Base-by-base conservation (phyloP, 1,140 invertebrate genomes). In the Proales similis region DNA sequence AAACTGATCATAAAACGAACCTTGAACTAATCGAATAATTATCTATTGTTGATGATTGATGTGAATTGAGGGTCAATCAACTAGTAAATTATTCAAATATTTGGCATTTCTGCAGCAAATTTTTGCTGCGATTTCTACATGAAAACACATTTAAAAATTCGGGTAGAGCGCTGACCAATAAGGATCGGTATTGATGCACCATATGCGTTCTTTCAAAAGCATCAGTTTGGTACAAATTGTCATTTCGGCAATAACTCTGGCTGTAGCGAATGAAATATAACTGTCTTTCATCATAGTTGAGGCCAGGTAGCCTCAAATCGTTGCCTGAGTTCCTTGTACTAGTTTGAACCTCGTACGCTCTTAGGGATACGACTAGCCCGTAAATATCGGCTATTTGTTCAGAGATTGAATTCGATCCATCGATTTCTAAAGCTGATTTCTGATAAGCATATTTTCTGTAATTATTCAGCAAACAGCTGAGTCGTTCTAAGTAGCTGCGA, bases 231-330 rank as follows among this genome's bases (percentile, higher is more conserved):
- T 32, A 22, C 20, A 22, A 6, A 4, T 57, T 20, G 39, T 27
- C 17, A 42, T 57, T 57, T 26, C 36, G 22, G 19, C 51, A 57
- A 57, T 57, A 57, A 11, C 26, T 30, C 45, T 57, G 51, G 19
- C 36, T 26, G 29, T 42, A 57, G 20, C 51, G 51, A 24, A 61
- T 61, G 47, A 61, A 61, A 61, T 46, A 61, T 12, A 61, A 19
- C 36, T 61, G 39, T 30, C 36, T 30, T 7, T 36, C 17, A n/a
- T 27, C 36, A 46, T 61, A 46, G 26, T 20, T 42, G 14, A 61
- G 17, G 17, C 57, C 57, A 4, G 57, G 57, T 2, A 61, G 38
- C 11, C 11, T 33, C 14, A 38, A 5, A 42, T 57, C 11, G n/a
- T 14, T 42, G n/a, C 27, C 32, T 11, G 9, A 19, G 12, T 2